A percentile compares a stretch with the other conserved stretches of the same genome.
Evolutionary conservation across 2,113 vertebrate species (phyloP).

Genomic region (Cebidichthys violaceus): DNA sequence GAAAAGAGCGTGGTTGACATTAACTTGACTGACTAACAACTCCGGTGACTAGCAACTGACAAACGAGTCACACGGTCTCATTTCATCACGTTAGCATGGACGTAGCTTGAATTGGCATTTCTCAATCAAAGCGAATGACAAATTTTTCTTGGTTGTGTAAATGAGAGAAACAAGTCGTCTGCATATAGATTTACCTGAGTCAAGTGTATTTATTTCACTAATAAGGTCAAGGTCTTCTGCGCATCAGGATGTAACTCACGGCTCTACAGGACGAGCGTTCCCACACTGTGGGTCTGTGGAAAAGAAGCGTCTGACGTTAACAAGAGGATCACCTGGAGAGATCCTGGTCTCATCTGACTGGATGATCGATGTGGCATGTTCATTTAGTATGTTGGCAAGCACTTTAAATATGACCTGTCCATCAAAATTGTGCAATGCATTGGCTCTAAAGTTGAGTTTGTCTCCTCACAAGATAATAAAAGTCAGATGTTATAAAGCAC

Average conservation of each 20-base stretch:
- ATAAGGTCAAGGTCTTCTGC: background rate
- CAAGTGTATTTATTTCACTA: background rate
- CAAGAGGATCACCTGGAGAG: background rate
- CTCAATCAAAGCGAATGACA: background rate
- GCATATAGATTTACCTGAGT: background rate
- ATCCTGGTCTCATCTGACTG: background rate
- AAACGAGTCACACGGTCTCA: no score
- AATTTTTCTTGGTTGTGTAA: background rate
- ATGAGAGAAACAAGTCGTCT: background rate
- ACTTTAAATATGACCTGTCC: background rate
- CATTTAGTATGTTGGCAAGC: background rate
- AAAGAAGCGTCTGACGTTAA: background rate
- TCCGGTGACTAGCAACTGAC: no score
- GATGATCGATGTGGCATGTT: background rate
- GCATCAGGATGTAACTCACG: background rate
- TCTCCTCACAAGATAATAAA: background rate
- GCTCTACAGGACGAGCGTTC: background rate
- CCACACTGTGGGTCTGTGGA: background rate
- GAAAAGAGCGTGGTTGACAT: no score
- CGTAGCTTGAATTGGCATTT: background rate
- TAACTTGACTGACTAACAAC: no score
- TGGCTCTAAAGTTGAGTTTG: background rate
- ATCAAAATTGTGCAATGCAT: background rate
- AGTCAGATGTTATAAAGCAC: conserved; percentile 17
- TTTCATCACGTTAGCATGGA: background rate